A percentile compares a stretch with the other conserved stretches of the same genome.
phyloP scores from a whole-genome alignment of 37 sponge, comb jelly and placozoan genomes.

The Hormiphora californensis region DNA sequence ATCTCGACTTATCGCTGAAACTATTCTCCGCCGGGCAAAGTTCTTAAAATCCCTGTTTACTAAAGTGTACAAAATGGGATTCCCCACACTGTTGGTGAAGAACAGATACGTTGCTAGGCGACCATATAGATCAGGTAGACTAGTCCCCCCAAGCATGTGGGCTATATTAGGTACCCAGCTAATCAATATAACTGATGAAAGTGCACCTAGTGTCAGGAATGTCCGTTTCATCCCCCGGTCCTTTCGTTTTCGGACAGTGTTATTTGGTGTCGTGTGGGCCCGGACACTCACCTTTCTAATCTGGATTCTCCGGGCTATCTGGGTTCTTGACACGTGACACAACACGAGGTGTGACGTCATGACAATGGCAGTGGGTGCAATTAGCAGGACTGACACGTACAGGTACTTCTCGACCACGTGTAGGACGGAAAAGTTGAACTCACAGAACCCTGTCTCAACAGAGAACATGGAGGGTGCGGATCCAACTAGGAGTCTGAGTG shows the following conservation, averaged over 20 bases:
- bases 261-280: neutral
- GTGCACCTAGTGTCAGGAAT: neutral
- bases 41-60: constrained; percentile 43
- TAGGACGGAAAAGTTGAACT: too few species aligned
- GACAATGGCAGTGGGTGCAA: neutral
- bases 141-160: too few species aligned
- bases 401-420: neutral
- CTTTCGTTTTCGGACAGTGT: neutral
- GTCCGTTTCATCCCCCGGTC: neutral
- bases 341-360: neutral
- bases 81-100: constrained; percentile 30
- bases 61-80: constrained; percentile 28
- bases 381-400: neutral
- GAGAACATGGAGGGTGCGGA: too few species aligned
- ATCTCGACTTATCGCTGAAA: constrained; percentile 9
- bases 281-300: constrained; percentile 4
- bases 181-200: neutral
- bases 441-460: too few species aligned
- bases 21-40: constrained; percentile 12
- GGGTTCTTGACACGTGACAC: neutral
- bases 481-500: neutral
- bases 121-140: too few species aligned
- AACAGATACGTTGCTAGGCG: constrained; percentile 15
- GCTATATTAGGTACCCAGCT: constrained; percentile 30
- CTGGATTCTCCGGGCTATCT: neutral